These are phyloP conservation scores for Chymomyza procnemis DNA, from an alignment of 2,888 invertebrate species.

Conservation along the genomic window DNA sequence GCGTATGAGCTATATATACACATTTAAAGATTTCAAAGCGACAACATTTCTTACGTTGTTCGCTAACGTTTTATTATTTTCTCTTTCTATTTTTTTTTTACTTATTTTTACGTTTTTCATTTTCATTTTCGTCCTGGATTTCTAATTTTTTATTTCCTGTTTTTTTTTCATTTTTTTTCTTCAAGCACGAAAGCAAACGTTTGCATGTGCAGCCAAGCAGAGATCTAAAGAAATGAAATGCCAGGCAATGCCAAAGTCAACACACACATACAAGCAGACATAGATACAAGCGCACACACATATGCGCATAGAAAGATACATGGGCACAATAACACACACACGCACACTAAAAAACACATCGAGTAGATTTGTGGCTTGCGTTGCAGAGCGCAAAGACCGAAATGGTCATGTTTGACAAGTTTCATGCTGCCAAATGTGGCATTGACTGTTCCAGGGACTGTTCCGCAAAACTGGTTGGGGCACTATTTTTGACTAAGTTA, in stretches of 20 bases:
- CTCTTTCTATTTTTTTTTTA: constrained; percentile 16
- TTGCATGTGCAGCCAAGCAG: constrained; percentile 71
- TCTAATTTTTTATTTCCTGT: constrained; percentile 11
- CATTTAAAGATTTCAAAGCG: constrained; percentile 4
- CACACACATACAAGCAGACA: constrained; percentile 11
- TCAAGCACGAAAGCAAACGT: constrained; percentile 36
- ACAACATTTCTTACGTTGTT: constrained; percentile 48
- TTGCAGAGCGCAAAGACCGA: constrained; percentile 47
- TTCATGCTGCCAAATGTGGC: constrained; percentile 27
- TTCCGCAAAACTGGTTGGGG: background rate
- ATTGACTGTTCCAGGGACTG: background rate
- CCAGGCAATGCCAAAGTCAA: constrained; percentile 20
- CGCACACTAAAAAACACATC: background rate
- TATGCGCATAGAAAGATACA: background rate
- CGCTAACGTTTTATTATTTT: constrained; percentile 23
- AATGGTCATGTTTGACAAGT: constrained; percentile 70
- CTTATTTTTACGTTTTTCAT: constrained; percentile 18
- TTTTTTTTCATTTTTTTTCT: constrained; percentile 10
- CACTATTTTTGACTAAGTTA: background rate
- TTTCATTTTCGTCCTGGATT: constrained; percentile 4
- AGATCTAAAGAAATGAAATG: constrained; percentile 71
- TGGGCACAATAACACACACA: constrained; percentile 34
- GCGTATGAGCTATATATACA: constrained; percentile 47
- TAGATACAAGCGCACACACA: background rate
- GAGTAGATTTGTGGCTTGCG: constrained; percentile 64